Base-by-base conservation (phyloP, 1,140 invertebrate species). In the Macrobrachium nipponense region DNA sequence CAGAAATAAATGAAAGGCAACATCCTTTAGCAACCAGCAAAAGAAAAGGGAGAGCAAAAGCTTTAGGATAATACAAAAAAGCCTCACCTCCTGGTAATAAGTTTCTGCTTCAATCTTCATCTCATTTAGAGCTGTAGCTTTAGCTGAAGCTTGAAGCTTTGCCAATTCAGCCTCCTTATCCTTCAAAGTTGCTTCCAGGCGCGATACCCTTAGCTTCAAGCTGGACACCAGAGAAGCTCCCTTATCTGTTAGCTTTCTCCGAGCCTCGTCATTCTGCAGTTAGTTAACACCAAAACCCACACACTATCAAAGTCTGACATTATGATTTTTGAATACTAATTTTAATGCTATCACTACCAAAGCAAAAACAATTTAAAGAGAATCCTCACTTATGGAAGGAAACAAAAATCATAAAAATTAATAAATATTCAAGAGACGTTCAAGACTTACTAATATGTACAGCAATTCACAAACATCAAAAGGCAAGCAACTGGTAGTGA, bases 21-120 rank as follows among this genome's bases (percentile, higher is more conserved):
- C 23, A 59, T 23, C 27, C 51, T 6, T 51, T 51, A 51, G 12
- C 51, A 44, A 62, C 17, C 23, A 62, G n/a, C 58, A 36, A 51
- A 44, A 75, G 18, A 72, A 73, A 36, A 36, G 70, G 20, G 6
- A 43, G 36, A 23, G 27, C 17, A 51, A 62, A 10, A 10, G 18
- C 77, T 51, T 51, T 51, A 51, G 12, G 51, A 51, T 4, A 79
- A 51, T 51, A 59, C 66, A 60, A 17, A 23, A n/a, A 27, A 58
- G 68, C 75, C 84, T 70, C 66, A 88, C 87, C 87, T 88, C 87
- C 76, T 88, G 87, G 64, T 88, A 88, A 78, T 88, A 88, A 62
- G 87, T 88, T 62, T 88, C 82, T 20, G 87, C 87, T 58, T 88
- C 82, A 59, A 88, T 85, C 76, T 80, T 86, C 80, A 88, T 77